Evolutionary conservation across 2,113 vertebrate genomes (phyloP), one percentile per base, ranked within the genome.

Genomic region (Mastomys coucha): DNA sequence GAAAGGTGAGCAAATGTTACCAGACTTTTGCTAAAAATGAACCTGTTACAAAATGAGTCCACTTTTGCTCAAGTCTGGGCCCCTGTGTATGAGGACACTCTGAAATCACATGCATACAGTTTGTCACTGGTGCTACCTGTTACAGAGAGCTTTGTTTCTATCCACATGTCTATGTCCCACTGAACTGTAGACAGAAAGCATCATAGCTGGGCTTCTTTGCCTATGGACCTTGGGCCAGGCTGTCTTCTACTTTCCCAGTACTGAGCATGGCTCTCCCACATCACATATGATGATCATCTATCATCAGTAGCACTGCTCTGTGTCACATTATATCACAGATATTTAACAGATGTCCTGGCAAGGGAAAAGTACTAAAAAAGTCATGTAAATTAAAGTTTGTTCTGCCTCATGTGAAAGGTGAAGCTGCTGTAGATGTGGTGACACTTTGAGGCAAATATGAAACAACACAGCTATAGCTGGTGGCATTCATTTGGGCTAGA

Each of bases 241-340:
- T 76, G 28, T 67, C 9, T 10, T 42, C 28, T 1, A 19, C 60
- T 28, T 70, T 24, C 3, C 36, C 63, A 17, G 31, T 8, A 24
- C 39, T 36, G 7, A 36, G 9, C 20, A 17, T 17, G 42, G 8
- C 8, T 78, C 24, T 67, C 12, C 67, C 42, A 36, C 13, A 69
- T 24, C 19, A 53, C 22, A 70, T 56, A 22, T 0, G 0, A 45
- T 5, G 28, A 26, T 53, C 3, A 63, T 0, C 51, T 17, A 0
- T 58, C 45, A 49, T 49, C 13, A 33, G 2, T 8, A 6, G 28
- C 24, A 58, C n/a, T 33, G 36, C 6, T 91, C 36, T 39, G 6
- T 53, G 39, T 92, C 88, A 19, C 14, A 17, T n/a, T 72, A 63
- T 26, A 89, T 1, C 20, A 3, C 51, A 70, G 26, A 36, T 56